phyloP scores from a whole-genome alignment of 2,888 invertebrate genomes.

The Macrophya alboannulata region DNA sequence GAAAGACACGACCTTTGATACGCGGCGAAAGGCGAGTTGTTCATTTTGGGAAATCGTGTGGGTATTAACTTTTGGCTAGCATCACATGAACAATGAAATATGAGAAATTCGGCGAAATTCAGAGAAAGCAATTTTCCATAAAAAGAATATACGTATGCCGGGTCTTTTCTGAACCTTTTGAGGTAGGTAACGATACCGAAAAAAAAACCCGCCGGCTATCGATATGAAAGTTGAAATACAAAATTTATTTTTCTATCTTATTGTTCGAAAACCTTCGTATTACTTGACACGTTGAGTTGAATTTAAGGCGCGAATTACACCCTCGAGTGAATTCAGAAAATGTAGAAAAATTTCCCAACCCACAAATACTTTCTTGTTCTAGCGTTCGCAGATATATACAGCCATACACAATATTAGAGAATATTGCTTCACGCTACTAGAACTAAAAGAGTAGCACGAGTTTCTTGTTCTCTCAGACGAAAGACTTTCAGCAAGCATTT shows the following conservation, averaged over 20 bases:
- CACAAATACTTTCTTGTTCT: not conserved
- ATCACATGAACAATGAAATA: not conserved
- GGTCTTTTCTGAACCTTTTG: not conserved
- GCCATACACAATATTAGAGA: not conserved
- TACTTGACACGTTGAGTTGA: not conserved
- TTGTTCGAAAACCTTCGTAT: not conserved
- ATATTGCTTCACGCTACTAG: not conserved
- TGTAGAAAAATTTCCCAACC: not conserved
- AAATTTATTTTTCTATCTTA: not conserved
- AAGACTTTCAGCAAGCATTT: not conserved
- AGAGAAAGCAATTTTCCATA: not conserved
- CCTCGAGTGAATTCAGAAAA: slow-evolving; percentile 28
- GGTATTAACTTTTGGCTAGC: not conserved
- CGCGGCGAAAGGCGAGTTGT: not conserved
- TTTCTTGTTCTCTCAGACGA: not conserved
- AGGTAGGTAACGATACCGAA: not conserved
- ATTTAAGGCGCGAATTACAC: slow-evolving; percentile 22
- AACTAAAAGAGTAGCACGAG: not conserved
- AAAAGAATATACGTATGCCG: not conserved
- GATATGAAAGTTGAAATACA: not conserved
- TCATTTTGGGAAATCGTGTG: not conserved
- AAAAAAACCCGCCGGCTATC: not conserved
- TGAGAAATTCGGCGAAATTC: not conserved
- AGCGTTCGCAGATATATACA: not conserved
- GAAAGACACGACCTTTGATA: not conserved